A percentile compares a stretch with the other conserved stretches of the same genome.
Evolutionary conservation across 92 coral and sea anemone genomes (phyloP).

Genomic region (Epizoanthus stellaris): DNA sequence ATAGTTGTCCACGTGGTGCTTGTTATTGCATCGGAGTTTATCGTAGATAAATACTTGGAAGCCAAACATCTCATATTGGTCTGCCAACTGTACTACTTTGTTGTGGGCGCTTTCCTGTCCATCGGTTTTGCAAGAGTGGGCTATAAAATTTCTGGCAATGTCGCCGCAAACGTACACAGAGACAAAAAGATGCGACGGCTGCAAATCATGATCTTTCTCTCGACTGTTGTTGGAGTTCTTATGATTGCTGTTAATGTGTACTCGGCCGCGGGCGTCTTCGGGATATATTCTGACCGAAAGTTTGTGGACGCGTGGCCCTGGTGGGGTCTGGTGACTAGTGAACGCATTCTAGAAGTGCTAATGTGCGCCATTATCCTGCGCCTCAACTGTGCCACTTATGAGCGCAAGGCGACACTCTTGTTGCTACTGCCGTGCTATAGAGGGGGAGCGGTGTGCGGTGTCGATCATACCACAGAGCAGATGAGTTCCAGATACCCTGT

Average conservation of each 20-base stretch:
- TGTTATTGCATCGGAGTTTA: constrained; percentile 75
- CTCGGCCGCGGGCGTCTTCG: constrained; percentile 90
- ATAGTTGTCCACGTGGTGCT: constrained; percentile 72
- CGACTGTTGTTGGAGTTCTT: constrained; percentile 62
- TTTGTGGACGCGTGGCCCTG: constrained; percentile 98
- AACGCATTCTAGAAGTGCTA: constrained; percentile 66
- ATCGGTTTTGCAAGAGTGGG: constrained; percentile 80
- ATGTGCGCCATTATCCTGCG: constrained; percentile 63
- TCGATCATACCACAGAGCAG: neutral
- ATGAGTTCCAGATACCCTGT: neutral
- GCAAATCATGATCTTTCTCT: constrained; percentile 66
- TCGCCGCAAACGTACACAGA: constrained; percentile 59
- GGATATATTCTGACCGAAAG: constrained; percentile 77
- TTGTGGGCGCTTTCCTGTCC: constrained; percentile 69
- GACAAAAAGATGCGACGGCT: constrained; percentile 75
- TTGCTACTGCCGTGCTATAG: neutral
- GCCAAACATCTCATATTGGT: constrained; percentile 81
- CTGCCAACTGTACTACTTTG: constrained; percentile 78
- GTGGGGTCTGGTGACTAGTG: constrained; percentile 85
- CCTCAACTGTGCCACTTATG: constrained; percentile 52
- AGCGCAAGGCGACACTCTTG: neutral
- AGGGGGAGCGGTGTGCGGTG: neutral
- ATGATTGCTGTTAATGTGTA: constrained; percentile 67
- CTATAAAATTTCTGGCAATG: constrained; percentile 72
- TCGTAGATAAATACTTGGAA: constrained; percentile 67